A percentile compares a stretch with the other conserved stretches of the same genome.
phyloP scores from a whole-genome alignment of 2,797 vertebrate species.

The Cirrhinus molitorella region DNA sequence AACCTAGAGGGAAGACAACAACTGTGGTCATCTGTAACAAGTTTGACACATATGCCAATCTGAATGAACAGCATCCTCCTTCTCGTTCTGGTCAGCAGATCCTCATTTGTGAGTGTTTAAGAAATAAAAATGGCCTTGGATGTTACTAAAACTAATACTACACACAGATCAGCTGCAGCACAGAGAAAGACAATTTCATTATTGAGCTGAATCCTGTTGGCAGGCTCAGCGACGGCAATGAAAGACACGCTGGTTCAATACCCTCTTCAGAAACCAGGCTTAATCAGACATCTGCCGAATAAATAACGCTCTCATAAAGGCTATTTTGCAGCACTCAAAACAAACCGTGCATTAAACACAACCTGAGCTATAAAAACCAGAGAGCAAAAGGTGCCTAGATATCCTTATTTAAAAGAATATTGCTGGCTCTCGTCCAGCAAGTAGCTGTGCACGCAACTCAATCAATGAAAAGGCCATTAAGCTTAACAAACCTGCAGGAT shows the following conservation, averaged over 20 bases:
- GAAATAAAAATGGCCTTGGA: background rate
- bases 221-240: slow-evolving; percentile 24
- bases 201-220: slow-evolving; percentile 40
- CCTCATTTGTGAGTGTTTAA: background rate
- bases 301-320: slow-evolving; percentile 58
- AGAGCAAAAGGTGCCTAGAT: slow-evolving; percentile 71
- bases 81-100: background rate
- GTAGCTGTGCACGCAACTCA: slow-evolving; percentile 70
- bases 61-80: background rate
- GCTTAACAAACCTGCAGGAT: slow-evolving; percentile 77
- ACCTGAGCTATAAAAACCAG: slow-evolving; percentile 73
- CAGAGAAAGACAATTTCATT: slow-evolving; percentile 30
- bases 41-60: background rate
- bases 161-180: background rate
- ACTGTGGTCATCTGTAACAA: background rate
- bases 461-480: slow-evolving; percentile 82
- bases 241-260: slow-evolving; percentile 49
- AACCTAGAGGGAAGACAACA: background rate
- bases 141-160: background rate
- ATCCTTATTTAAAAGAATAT: slow-evolving; percentile 71
- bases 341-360: slow-evolving; percentile 65
- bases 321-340: slow-evolving; percentile 66
- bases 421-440: slow-evolving; percentile 68
- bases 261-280: slow-evolving; percentile 37
- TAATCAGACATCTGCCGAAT: slow-evolving; percentile 67